Percentiles rank a stretch among this genome's conserved stretches.
Conservation (phyloP, 2,113 vertebrate genomes). For the Percopsis transmontana region DNA sequence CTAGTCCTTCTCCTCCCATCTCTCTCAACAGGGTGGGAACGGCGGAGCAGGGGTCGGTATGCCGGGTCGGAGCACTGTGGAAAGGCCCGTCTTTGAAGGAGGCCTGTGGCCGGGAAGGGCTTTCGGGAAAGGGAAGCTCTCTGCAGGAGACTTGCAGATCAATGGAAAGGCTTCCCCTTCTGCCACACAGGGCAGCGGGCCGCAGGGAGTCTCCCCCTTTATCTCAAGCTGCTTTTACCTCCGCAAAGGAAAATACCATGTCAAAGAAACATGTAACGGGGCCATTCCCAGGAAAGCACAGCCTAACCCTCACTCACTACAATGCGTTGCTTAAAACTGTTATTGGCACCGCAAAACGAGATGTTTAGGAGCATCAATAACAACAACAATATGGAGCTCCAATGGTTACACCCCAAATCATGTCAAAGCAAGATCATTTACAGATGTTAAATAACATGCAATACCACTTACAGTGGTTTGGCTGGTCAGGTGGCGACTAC, state of each 20-base stretch:
- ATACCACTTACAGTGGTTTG: neutral
- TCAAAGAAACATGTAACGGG: constrained; percentile 61
- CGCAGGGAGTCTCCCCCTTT: constrained; percentile 40
- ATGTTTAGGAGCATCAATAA: no score
- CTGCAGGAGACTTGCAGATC: constrained; percentile 63
- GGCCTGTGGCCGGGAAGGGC: constrained; percentile 53
- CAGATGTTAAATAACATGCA: neutral
- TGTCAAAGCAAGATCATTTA: no score
- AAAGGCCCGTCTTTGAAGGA: constrained; percentile 64
- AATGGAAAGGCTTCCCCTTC: constrained; percentile 61
- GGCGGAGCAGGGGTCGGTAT: constrained; percentile 60
- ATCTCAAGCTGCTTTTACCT: constrained; percentile 42
- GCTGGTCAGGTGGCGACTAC: no score
- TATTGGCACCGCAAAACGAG: neutral
- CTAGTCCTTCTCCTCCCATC: constrained; percentile 48
- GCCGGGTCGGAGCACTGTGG: constrained; percentile 41
- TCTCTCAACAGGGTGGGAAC: constrained; percentile 62
- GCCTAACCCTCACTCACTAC: constrained; percentile 36
- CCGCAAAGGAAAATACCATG: constrained; percentile 53
- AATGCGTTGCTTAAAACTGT: constrained; percentile 15
- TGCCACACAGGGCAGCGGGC: constrained; percentile 23
- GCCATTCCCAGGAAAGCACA: constrained; percentile 56
- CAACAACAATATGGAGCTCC: no score
- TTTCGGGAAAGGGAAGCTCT: constrained; percentile 68
- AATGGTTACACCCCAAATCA: no score